Evolutionary conservation across 2,113 vertebrate species (phyloP).

Genomic region (Rousettus leschenaultii): DNA sequence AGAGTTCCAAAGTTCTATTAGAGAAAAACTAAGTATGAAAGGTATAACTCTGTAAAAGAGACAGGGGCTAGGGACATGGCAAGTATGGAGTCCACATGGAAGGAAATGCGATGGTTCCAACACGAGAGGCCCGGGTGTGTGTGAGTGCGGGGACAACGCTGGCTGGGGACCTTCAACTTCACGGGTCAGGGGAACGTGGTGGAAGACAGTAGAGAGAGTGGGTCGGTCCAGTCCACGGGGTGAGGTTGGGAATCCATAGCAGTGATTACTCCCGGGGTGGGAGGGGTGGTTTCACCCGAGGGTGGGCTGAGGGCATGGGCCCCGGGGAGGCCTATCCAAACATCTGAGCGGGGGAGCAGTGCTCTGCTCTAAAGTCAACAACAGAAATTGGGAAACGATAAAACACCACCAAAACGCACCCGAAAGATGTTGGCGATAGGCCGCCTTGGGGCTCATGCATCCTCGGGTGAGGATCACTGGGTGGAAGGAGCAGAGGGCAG

Average conservation of each 20-base stretch:
- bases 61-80: not conserved
- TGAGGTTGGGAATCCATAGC: not conserved
- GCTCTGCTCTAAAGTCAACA: not conserved
- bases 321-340: not conserved
- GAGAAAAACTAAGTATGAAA: too few species aligned
- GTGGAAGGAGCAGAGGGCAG: not conserved
- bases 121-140: not conserved
- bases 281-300: not conserved
- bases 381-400: too few species aligned
- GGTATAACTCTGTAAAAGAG: not conserved
- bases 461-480: not conserved
- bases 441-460: not conserved
- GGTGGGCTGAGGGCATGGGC: not conserved
- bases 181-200: not conserved
- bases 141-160: not conserved
- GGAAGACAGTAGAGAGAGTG: not conserved
- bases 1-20: not conserved
- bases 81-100: rapidly evolving
- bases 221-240: rapidly evolving
- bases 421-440: not conserved
- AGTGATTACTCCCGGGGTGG: not conserved
- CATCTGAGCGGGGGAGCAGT: not conserved
- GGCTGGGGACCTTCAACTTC: too few species aligned
- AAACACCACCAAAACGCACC: not conserved
- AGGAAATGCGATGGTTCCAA: not conserved